These are phyloP conservation scores for Empis stercorea DNA, from an alignment of 2,888 invertebrate genomes.

Conservation along the genomic window DNA sequence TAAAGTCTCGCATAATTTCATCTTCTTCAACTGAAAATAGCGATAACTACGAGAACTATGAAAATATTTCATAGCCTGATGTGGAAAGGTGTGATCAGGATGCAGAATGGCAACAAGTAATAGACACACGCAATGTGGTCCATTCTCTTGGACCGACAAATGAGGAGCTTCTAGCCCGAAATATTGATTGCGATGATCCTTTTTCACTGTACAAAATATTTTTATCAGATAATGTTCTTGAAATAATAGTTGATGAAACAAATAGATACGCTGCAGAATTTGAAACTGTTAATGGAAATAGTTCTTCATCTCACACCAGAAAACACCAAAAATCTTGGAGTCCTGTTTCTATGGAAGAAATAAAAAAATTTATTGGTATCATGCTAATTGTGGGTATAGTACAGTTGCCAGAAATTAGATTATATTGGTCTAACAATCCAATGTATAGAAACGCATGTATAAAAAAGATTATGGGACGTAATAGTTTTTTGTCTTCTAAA, in stretches of 20 bases:
- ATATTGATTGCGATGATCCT: constrained; percentile 32
- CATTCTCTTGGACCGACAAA: background rate
- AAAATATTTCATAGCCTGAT: background rate
- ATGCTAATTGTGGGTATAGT: constrained; percentile 9
- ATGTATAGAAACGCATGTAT: constrained; percentile 18
- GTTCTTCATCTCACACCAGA: constrained; percentile 11
- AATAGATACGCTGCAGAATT: constrained; percentile 14
- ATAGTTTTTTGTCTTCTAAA: constrained; percentile 18
- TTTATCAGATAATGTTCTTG: constrained; percentile 11
- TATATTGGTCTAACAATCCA: constrained; percentile 15
- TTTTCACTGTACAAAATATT: constrained; percentile 11
- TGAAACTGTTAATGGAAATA: constrained; percentile 7
- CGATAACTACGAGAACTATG: background rate
- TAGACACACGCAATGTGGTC: background rate
- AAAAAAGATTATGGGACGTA: constrained; percentile 15
- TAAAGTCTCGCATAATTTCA: background rate
- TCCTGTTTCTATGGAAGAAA: constrained; percentile 11
- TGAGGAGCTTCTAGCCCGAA: constrained; percentile 37
- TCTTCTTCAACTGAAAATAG: background rate
- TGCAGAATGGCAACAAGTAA: background rate
- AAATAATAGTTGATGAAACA: constrained; percentile 13
- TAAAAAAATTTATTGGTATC: constrained; percentile 13
- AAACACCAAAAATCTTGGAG: constrained; percentile 14
- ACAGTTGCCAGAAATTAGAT: constrained; percentile 9
- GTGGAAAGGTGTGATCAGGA: background rate